Conservation (phyloP, 2,797 vertebrate species). For the Odontamblyopus lacepedii region DNA sequence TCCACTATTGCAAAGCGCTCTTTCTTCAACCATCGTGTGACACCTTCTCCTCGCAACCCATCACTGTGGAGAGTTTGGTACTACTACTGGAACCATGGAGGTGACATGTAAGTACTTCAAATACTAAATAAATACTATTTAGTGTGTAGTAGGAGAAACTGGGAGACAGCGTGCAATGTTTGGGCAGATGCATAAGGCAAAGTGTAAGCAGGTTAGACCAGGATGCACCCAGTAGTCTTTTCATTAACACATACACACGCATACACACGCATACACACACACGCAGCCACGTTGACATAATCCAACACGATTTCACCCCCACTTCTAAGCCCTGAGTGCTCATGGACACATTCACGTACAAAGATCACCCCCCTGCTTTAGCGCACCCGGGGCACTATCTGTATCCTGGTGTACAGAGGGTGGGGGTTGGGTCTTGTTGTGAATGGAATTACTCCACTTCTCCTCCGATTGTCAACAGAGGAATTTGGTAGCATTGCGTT, state of each 20-base stretch:
- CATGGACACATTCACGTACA: slow-evolving; percentile 14
- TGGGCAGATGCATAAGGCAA: slow-evolving; percentile 54
- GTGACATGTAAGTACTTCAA: slow-evolving; percentile 80
- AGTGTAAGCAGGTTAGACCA: slow-evolving; percentile 72
- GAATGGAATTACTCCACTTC: slow-evolving; percentile 71
- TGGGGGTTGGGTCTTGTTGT: slow-evolving; percentile 68
- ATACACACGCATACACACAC: slow-evolving; percentile 5
- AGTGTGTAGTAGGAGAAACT: slow-evolving; percentile 38
- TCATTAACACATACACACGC: slow-evolving; percentile 45
- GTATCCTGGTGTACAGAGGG: slow-evolving; percentile 30
- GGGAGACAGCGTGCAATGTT: slow-evolving; percentile 42
- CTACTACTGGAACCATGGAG: slow-evolving; percentile 74
- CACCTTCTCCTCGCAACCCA: slow-evolving; percentile 45
- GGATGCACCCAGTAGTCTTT: slow-evolving; percentile 58
- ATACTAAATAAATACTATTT: slow-evolving; percentile 18
- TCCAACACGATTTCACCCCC: slow-evolving; percentile 40
- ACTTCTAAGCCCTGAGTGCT: slow-evolving; percentile 6
- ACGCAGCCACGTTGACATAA: slow-evolving; percentile 32
- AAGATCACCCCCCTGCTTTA: slow-evolving; percentile 14
- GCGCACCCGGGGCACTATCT: slow-evolving; percentile 28
- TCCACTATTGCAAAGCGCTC: slow-evolving; percentile 54
- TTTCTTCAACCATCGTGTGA: slow-evolving; percentile 34
- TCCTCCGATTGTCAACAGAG: slow-evolving; percentile 60
- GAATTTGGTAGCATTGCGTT: slow-evolving; percentile 50
- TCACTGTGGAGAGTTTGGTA: slow-evolving; percentile 65